Base-by-base conservation (phyloP, 2,797 vertebrate species). In the Ambastaia sidthimunki region DNA sequence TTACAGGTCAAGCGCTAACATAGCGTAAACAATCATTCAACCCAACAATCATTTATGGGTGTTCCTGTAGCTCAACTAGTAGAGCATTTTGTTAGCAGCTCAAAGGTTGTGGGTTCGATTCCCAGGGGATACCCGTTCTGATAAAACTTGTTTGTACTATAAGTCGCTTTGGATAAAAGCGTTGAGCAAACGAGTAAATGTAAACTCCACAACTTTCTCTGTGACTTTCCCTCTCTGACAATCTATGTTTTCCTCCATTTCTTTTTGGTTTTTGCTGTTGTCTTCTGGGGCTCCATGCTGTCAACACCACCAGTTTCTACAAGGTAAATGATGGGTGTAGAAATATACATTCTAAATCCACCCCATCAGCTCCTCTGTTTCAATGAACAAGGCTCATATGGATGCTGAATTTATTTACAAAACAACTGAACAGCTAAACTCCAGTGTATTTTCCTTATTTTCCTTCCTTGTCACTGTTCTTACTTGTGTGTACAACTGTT, bases 301-400 rank as follows among this genome's bases (percentile, higher is more conserved):
- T 90, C 85, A 80, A 76, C 44, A 12, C 70, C 71, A 83, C 34
- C 82, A 71, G 65, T 81, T 85, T 85, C 85, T 85, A 84, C 85
- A 47, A 31, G 83, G 50, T 78, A 87, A 87, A 90, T 88, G 75
- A 91, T 90, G 82, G 78, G 28, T 0, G 71, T 77, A 80, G 83
- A 86, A 80, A 80, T 70, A 75, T 85, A 80, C 63, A 80, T 80
- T 71, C 57, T 69, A 84, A 87, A 82, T 85, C 79, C 76, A 74
- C 66, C 85, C 65, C 84, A 81, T 86, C 81, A 18, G n/a, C n/a
- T n/a, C n/a, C n/a, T n/a, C n/a, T 67, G 74, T 21, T 78, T 79
- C 75, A 76, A 74, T 77, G 74, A 84, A 60, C 86, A 89, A 91
- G 89, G 87, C 55, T 82, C 70, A 76, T 69, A 81, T n/a, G 6